Percentiles rank a stretch among this genome's conserved stretches.
These are phyloP conservation scores for Lasioglossum malachurum DNA, from an alignment of 2,888 invertebrate species.

Conservation along the genomic window DNA sequence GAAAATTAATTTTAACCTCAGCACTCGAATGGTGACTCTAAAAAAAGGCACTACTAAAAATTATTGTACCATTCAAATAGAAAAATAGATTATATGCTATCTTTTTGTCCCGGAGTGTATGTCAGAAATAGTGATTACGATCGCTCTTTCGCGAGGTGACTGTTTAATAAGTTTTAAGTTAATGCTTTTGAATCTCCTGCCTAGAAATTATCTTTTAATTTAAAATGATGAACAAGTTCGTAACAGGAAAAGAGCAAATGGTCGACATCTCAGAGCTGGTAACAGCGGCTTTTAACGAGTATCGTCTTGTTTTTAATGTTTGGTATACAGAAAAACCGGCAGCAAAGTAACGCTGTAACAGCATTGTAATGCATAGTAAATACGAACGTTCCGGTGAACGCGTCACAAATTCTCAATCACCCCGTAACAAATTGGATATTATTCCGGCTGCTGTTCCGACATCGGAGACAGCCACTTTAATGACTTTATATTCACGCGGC, in stretches of 20 bases:
- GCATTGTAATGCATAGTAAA: constrained; percentile 74
- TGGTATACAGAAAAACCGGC: background rate
- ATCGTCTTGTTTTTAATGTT: background rate
- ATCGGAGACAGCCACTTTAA: constrained; percentile 61
- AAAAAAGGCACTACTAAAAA: no score
- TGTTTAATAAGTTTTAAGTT: no score
- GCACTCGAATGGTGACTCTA: no score
- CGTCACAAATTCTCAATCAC: constrained; percentile 75
- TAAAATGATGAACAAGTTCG: background rate
- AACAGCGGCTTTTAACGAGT: background rate
- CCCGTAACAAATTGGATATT: constrained; percentile 74
- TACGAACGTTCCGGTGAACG: constrained; percentile 62
- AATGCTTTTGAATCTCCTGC: no score
- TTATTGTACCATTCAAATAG: no score
- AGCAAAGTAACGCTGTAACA: constrained; percentile 19
- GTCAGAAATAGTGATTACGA: no score
- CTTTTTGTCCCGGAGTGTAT: no score
- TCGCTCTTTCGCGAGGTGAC: no score
- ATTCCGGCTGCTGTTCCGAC: constrained; percentile 43
- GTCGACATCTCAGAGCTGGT: background rate
- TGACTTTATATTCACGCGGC: constrained; percentile 66
- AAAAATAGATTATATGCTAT: no score
- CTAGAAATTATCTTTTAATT: background rate
- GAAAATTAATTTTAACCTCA: no score
- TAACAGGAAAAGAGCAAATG: background rate